Evolutionary conservation across 2,797 vertebrate species (phyloP).

Genomic region (Novumbra hubbsi): DNA sequence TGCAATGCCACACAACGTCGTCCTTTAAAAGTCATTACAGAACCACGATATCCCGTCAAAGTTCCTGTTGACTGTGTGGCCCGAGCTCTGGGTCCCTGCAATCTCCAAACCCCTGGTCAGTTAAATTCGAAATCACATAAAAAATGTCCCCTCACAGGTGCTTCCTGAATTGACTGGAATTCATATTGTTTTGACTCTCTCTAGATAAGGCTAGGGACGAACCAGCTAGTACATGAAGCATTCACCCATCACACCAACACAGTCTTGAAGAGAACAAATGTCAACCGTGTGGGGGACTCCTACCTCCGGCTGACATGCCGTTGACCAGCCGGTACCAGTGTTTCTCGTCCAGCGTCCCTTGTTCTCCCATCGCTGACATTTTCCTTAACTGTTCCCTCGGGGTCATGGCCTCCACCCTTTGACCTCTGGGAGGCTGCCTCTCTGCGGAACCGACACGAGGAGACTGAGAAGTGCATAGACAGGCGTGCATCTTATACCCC

Average conservation of each 20-base stretch:
- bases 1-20: conserved; percentile 52
- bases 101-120: background rate
- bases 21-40: conserved; percentile 15
- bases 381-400: conserved; percentile 85
- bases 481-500: background rate
- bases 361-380: conserved; percentile 82
- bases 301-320: conserved; percentile 86
- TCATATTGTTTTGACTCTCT: background rate
- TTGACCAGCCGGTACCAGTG: conserved; percentile 84
- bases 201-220: background rate
- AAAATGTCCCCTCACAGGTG: too few relatives aligned
- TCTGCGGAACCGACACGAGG: conserved; percentile 19
- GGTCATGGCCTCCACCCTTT: conserved; percentile 78
- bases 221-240: background rate
- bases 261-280: background rate
- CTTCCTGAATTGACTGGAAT: background rate
- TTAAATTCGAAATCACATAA: too few relatives aligned
- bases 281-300: conserved; percentile 31
- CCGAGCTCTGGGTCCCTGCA: background rate
- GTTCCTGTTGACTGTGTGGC: background rate
- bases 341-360: conserved; percentile 83
- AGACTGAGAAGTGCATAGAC: background rate
- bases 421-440: conserved; percentile 28
- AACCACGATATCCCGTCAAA: background rate
- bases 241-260: background rate